Conservation (phyloP, 35 echinoderm and acorn worm genomes). For the Nesometra sesokonis region DNA sequence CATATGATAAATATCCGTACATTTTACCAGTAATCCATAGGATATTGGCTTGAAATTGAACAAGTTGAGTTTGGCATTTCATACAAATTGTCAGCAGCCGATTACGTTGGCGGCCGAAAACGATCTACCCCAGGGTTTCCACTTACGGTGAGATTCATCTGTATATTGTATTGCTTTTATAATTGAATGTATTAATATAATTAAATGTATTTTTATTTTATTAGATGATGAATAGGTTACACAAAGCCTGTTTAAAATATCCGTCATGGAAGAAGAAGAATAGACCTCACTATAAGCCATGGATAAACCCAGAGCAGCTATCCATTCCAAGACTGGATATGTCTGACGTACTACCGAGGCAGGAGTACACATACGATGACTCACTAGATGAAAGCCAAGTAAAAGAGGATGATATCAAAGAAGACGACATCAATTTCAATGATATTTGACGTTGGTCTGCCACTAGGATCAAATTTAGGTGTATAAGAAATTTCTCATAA, state of each 20-base stretch:
- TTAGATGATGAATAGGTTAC: conserved; percentile 69
- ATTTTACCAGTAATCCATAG: too few relatives aligned
- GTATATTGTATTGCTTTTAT: too few relatives aligned
- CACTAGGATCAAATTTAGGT: too few relatives aligned
- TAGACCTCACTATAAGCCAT: conserved; percentile 74
- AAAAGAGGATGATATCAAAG: conserved; percentile 88
- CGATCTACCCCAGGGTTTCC: too few relatives aligned
- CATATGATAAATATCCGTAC: too few relatives aligned
- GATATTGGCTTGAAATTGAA: too few relatives aligned
- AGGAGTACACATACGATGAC: conserved; percentile 48
- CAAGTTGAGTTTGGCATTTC: too few relatives aligned
- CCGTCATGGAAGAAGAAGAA: conserved; percentile 83
- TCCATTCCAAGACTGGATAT: conserved; percentile 47
- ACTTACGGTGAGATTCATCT: too few relatives aligned
- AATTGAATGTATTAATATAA: too few relatives aligned
- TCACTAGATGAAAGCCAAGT: conserved; percentile 86
- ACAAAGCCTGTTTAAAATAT: conserved; percentile 88
- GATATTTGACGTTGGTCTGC: background rate
- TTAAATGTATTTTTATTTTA: conserved; percentile 1
- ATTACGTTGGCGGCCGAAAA: too few relatives aligned
- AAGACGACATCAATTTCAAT: conserved; percentile 30
- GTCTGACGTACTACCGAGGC: conserved; percentile 58
- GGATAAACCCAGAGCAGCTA: conserved; percentile 88
- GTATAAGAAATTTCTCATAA: too few relatives aligned
- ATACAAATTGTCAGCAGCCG: too few relatives aligned